A percentile compares a stretch with the other conserved stretches of the same genome.
Evolutionary conservation across 2,888 invertebrate species (phyloP).

Genomic region (Protophormia terraenovae): DNA sequence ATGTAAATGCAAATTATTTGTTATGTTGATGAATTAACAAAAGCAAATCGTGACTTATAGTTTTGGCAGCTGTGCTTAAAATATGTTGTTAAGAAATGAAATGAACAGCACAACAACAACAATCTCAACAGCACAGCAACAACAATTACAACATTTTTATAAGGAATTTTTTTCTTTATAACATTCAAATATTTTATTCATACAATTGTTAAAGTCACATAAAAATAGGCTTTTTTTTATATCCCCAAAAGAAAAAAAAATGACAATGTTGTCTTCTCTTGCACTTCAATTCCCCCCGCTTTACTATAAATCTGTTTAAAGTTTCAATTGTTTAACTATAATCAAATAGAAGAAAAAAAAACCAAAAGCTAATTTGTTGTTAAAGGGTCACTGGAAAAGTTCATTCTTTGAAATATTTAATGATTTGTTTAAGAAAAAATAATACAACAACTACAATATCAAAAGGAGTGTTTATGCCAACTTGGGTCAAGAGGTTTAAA

Average conservation of each 20-base stretch:
- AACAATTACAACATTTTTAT: constrained; percentile 13
- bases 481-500: constrained; percentile 47
- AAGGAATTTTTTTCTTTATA: neutral
- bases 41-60: constrained; percentile 71
- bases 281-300: neutral
- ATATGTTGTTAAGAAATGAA: constrained; percentile 58
- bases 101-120: constrained; percentile 21
- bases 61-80: constrained; percentile 69
- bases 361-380: constrained; percentile 50
- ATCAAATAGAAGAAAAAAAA: constrained; percentile 18
- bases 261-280: constrained; percentile 24
- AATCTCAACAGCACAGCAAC: no score
- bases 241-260: neutral
- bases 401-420: constrained; percentile 46
- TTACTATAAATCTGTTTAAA: constrained; percentile 15
- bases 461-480: constrained; percentile 58
- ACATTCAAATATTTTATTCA: neutral
- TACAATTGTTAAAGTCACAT: neutral
- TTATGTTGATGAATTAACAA: constrained; percentile 71
- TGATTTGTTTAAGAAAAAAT: constrained; percentile 25
- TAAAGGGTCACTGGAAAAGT: constrained; percentile 60
- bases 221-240: constrained; percentile 28
- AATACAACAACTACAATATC: neutral
- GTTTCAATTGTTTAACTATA: constrained; percentile 39
- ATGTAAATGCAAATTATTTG: constrained; percentile 69